Evolutionary conservation across 2,797 vertebrate genomes (phyloP), one percentile per base, ranked within the genome.

Genomic region (Spea hammondii): DNA sequence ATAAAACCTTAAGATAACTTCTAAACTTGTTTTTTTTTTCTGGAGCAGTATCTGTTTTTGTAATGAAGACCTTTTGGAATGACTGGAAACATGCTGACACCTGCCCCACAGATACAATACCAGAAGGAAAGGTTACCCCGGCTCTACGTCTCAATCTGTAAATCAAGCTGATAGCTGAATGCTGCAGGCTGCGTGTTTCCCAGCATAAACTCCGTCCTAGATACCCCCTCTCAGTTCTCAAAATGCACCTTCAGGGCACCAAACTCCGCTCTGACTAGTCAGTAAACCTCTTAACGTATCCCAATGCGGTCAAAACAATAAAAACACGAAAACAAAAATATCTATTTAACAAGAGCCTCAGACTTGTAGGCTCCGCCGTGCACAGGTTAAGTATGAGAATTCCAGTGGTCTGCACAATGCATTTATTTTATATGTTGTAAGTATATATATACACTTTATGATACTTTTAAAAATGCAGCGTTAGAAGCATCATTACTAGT

Each of bases 111-210:
- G 9, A 32, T 47, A 60, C 64, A 50, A 50, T 71, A 45, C 54
- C 17, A 55, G n/a, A 10, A 71, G 70, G 47, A 17, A 70, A 17
- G 8, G 32, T 71, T 71, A 70, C 72, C 67, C 51, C 53, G 12
- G 53, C 32, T 57, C 46, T 74, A 32, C 57, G 13, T 14, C 66
- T 65, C 14, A n/a, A 55, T 47, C 72, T 32, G 17, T 77, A 77
- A 77, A 70, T 77, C 76, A 77, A 6, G 14, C 65, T 64, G 66
- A 77, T 45, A 72, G 49, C 51, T 59, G n/a, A 14, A 5, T 49
- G 77, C 77, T 59, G 57, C 77, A 78, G 70, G 70, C 62, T n/a
- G n/a, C 62, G 51, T 48, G 17, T 65, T 71, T 65, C 59, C 55
- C 6, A 50, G 10, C 12, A 54, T 71, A 17, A 51, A 51, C 57